phyloP scores from a whole-genome alignment of 2,113 vertebrate genomes.

The Sylvicapra grimmia region DNA sequence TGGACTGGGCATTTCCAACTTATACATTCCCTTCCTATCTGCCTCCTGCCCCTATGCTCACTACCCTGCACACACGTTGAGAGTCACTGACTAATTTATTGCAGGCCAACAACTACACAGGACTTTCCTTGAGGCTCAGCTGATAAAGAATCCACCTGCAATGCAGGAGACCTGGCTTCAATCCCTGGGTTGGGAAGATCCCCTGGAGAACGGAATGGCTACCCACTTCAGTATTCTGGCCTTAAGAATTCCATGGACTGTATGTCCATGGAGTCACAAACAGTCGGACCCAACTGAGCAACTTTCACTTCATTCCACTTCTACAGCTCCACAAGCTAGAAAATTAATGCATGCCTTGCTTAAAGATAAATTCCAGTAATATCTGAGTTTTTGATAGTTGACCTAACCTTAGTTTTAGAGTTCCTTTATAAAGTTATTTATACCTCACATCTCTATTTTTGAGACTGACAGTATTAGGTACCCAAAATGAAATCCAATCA shows the following conservation, averaged over 20 bases:
- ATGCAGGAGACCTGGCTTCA: not conserved
- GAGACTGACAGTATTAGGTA: not conserved
- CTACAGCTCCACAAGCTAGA: not conserved
- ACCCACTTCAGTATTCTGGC: not conserved
- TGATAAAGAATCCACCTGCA: not conserved
- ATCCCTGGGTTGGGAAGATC: not conserved
- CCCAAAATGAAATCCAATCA: not conserved
- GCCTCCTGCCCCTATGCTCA: not conserved
- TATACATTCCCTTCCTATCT: not conserved
- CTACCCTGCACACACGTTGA: not conserved
- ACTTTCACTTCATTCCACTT: not conserved
- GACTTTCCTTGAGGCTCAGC: not conserved
- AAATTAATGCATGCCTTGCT: not conserved
- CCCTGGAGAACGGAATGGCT: not conserved
- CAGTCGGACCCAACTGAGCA: not conserved
- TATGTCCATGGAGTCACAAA: not conserved
- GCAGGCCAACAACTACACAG: not conserved
- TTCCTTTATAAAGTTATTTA: constrained; percentile 2
- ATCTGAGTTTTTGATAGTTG: not conserved
- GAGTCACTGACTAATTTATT: constrained; percentile 6
- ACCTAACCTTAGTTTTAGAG: not conserved
- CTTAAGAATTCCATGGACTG: not conserved
- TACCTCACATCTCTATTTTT: not conserved
- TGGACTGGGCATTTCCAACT: not conserved
- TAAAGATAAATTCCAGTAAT: not conserved